Base-by-base conservation (phyloP, 1,140 invertebrate genomes). In the Eciton burchellii region DNA sequence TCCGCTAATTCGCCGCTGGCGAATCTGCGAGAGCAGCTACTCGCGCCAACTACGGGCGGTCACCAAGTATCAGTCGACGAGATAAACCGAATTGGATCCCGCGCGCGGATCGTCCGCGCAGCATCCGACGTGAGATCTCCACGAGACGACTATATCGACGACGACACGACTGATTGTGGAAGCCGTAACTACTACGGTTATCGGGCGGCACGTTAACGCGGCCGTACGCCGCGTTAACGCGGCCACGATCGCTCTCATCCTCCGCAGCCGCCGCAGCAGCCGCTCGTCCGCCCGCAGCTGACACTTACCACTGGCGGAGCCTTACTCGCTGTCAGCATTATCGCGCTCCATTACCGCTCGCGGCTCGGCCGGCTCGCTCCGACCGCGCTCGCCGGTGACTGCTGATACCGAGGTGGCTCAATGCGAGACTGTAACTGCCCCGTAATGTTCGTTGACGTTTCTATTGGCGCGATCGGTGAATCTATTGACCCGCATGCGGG, bases 241-340 rank as follows among this genome's bases (percentile, higher is more conserved):
- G 24, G 3, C 9, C 14, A 21, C 19, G 43, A 56, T 68, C 21
- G 49, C 24, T 47, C 24, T 47, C 26, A 19, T 52, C 35, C 35
- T 35, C 35, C 6, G 35, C 35, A 3, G 35, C 6, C 2, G 26
- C 41, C 26, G 11, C 5, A 11, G n/a, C n/a, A n/a, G n/a, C n/a
- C n/a, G 41, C n/a, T n/a, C 43, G 77, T 52, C 56, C 16, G 68
- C 45, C 43, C 70, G 24, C 14, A 73, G 26, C 16, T 73, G 77
- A 73, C 68, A 81, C 41, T 73, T 56, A 70, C 73, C 71, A 62
- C 65, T 62, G 43, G 26, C 47, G 74, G 70, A 68, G 74, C 74
- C 74, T 79, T 79, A 79, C 74, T 49, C 43, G 63, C 63, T 70
- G 74, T 79, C 74, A 79, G 65, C 35, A 79, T 79, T 79, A 79